Conservation (phyloP, 2,113 vertebrate genomes). For the Delphinapterus leucas region DNA sequence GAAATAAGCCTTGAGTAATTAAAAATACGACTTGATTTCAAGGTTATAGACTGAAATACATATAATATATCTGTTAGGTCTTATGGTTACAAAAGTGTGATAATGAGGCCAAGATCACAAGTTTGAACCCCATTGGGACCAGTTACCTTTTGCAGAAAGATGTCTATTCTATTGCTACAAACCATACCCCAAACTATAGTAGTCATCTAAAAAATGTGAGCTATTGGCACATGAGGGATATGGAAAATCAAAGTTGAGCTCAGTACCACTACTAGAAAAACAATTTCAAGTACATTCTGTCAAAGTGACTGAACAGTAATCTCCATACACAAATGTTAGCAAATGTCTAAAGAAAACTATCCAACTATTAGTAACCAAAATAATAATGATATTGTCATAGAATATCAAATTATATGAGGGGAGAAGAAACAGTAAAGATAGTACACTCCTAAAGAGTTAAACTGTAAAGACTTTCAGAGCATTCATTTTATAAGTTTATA, state of each 20-base stretch:
- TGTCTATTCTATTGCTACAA: conserved; percentile 67
- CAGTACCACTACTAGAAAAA: conserved; percentile 19
- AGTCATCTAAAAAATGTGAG: conserved; percentile 54
- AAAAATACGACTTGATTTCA: conserved; percentile 39
- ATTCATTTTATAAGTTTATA: neutral
- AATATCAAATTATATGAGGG: neutral
- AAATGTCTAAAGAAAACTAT: conserved; percentile 43
- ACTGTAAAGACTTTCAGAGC: neutral
- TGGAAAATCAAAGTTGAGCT: conserved; percentile 41
- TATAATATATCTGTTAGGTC: conserved; percentile 5
- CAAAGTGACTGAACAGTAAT: conserved; percentile 27
- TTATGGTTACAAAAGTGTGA: conserved; percentile 48
- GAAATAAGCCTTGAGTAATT: conserved; percentile 55
- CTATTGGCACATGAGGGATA: neutral
- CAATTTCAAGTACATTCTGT: conserved; percentile 29
- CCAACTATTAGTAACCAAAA: conserved; percentile 7
- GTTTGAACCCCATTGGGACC: conserved; percentile 67
- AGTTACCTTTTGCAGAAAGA: conserved; percentile 67
- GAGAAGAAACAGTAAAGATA: neutral
- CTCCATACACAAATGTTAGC: conserved; percentile 5
- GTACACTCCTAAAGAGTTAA: neutral
- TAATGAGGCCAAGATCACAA: conserved; percentile 77
- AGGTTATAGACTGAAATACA: conserved; percentile 25
- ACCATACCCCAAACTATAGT: conserved; percentile 54
- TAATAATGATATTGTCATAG: neutral